Base-by-base conservation (phyloP, 2,113 vertebrate species). In the Corythoichthys haematopterus region DNA sequence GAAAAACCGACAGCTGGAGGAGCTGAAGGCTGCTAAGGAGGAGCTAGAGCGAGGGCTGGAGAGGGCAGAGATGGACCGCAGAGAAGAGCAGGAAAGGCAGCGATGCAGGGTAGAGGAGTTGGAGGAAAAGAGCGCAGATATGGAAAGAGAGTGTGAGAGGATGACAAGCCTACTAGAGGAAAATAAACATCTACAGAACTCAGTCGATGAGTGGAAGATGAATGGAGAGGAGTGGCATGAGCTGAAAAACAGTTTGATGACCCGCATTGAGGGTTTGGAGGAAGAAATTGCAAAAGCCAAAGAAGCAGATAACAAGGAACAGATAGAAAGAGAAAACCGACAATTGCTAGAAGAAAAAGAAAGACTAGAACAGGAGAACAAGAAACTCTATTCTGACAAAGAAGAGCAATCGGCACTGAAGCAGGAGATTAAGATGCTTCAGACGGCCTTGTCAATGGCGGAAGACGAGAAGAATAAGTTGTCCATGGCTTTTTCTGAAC, bases 1-100 rank as follows among this genome's bases (percentile, higher is more conserved):
- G 2, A 90, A 89, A 72, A 80, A 73, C 56, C 14, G 11, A 52
- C 81, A 85, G 67, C 79, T 89, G 0, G 75, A 85, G 37, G 77
- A 85, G 13, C 78, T 90, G 64, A 85, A 81, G 74, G 69, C 71
- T 0, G 72, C 75, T 3, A 88, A 80, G 67, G 81, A 77, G 64
- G 90, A 92, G 83, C 90, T 94, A 70, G 91, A 96, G 79, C 86
- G 60, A 46, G 75, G 81, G 15, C 71, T 95, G 73, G 76, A 85
- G 78, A 86, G 80, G 65, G 83, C 84, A 74, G 91, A 68, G 88
- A 86, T 77, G 59, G 91, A 14, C 77, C 92, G 80, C 87, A 85
- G 47, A 85, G 83, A 87, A 14, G 83, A 85, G 16, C 69, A 78
- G 43, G 73, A 85, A 36, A 74, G 75, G 15, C 87, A 89, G 71